Conservation (phyloP, 2,888 invertebrate species). For the Cenopis cana region DNA sequence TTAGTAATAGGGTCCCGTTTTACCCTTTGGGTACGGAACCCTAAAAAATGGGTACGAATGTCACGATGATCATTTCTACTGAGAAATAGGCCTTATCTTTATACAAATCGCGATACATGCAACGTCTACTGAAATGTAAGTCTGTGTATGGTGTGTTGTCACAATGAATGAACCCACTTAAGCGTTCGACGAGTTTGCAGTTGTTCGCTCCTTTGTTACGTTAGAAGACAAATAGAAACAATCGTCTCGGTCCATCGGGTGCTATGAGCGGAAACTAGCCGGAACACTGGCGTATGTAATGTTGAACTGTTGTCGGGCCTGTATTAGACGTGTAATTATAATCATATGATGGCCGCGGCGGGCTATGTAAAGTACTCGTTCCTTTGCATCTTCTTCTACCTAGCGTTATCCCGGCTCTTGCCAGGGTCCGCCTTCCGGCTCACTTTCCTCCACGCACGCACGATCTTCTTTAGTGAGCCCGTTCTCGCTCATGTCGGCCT, state of each 20-base stretch:
- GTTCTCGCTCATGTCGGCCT: too few species aligned
- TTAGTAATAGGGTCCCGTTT: too few species aligned
- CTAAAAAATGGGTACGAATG: too few species aligned
- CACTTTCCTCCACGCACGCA: too few species aligned
- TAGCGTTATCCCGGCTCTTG: too few species aligned
- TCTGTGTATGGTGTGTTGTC: conserved; percentile 2
- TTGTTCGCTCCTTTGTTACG: conserved; percentile 54
- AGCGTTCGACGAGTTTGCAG: conserved; percentile 7
- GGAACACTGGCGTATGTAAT: conserved; percentile 56
- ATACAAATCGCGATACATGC: conserved; percentile 1
- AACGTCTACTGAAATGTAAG: background rate
- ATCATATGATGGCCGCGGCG: background rate
- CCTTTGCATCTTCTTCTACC: too few species aligned
- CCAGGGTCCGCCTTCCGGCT: too few species aligned
- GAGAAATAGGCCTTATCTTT: background rate
- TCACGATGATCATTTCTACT: too few species aligned
- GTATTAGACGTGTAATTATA: conserved; percentile 22
- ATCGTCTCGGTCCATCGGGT: conserved; percentile 68
- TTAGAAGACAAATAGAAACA: conserved; percentile 71
- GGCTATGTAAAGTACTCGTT: background rate
- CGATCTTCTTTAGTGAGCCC: too few species aligned
- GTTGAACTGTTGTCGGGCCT: conserved; percentile 26
- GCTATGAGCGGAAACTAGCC: conserved; percentile 68
- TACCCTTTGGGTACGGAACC: too few species aligned
- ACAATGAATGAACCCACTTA: conserved; percentile 20